Percentiles rank a stretch among this genome's conserved stretches.
Conservation (phyloP, 2,888 invertebrate genomes). For the Eupithecia pulchellata region DNA sequence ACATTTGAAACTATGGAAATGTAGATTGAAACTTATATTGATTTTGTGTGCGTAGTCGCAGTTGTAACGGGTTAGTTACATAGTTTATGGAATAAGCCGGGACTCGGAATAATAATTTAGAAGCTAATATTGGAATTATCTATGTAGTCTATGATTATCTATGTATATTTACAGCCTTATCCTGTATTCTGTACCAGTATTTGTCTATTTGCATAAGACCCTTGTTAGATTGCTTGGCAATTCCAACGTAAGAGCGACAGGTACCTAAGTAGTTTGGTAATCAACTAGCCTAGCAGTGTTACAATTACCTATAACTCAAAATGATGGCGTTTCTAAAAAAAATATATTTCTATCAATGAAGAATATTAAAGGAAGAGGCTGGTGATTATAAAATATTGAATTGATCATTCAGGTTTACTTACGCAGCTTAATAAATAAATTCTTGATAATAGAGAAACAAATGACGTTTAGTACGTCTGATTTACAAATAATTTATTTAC, state of each 20-base stretch:
- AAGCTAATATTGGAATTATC: constrained; percentile 5
- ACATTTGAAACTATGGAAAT: background rate
- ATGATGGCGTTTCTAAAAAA: background rate
- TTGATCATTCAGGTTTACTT: too few species aligned
- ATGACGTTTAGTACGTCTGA: background rate
- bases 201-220: background rate
- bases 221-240: background rate
- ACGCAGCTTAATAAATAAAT: background rate
- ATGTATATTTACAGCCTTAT: background rate
- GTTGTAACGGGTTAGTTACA: background rate
- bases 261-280: background rate
- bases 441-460: background rate
- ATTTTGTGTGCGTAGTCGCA: background rate
- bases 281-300: background rate
- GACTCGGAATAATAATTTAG: constrained; percentile 9
- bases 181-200: background rate
- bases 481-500: too few species aligned
- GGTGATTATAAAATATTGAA: background rate
- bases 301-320: background rate
- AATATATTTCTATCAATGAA: background rate
- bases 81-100: constrained; percentile 7
- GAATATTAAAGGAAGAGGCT: background rate
- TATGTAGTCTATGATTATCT: background rate
- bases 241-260: background rate
- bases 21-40: background rate